Conservation (phyloP, 2,113 vertebrate species). For the Ctenomys sociabilis region DNA sequence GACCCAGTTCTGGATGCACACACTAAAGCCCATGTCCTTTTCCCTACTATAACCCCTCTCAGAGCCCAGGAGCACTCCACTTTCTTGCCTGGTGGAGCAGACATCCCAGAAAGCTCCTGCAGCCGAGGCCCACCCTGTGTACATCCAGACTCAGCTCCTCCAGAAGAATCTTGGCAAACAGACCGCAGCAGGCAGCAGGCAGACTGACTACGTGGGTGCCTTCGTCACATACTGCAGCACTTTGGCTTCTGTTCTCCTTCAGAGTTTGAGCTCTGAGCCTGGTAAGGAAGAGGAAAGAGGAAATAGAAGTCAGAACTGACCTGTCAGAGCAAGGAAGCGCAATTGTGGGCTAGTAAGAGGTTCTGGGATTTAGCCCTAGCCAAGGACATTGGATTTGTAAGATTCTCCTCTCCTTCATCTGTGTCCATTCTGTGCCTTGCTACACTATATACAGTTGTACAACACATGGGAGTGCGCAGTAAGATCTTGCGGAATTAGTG, state of each 20-base stretch:
- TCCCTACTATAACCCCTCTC: conserved; percentile 69
- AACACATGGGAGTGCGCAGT: not conserved
- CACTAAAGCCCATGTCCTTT: conserved; percentile 10
- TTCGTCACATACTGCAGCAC: conserved; percentile 93
- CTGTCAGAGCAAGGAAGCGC: not conserved
- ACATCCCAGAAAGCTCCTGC: conserved; percentile 89
- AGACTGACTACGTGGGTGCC: conserved; percentile 88
- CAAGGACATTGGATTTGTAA: not conserved
- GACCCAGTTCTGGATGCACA: conserved; percentile 4
- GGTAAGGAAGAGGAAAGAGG: conserved; percentile 80
- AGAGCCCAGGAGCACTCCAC: conserved; percentile 86
- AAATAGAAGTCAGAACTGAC: not conserved
- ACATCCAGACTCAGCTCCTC: conserved; percentile 91
- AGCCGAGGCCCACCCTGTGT: conserved; percentile 90
- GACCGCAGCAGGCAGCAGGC: conserved; percentile 49
- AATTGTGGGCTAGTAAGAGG: not conserved
- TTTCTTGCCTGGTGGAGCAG: conserved; percentile 91
- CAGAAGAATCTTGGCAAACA: conserved; percentile 89
- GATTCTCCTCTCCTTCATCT: not conserved
- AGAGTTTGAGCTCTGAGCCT: conserved; percentile 91
- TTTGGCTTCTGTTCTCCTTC: conserved; percentile 90
- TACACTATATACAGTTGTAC: not conserved
- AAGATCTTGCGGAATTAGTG: not conserved
- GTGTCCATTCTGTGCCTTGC: not conserved
- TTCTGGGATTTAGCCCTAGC: not conserved